These are phyloP conservation scores for Cyclargus thomasi DNA, from an alignment of 1,140 invertebrate species.

Conservation along the genomic window DNA sequence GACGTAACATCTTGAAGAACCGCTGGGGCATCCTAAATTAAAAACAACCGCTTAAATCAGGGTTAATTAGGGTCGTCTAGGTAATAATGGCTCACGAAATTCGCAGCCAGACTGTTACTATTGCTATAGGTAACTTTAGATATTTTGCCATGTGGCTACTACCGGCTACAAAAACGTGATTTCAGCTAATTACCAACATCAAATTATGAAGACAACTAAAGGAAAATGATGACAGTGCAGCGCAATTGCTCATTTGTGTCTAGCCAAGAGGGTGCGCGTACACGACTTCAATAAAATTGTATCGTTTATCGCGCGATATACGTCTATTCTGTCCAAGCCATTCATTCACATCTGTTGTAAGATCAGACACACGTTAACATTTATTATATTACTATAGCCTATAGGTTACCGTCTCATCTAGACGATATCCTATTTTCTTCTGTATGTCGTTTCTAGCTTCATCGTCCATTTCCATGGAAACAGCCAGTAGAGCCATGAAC, in stretches of 20 bases:
- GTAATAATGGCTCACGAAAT: too few species aligned
- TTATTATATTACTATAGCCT: background rate
- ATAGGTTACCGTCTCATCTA: conserved; percentile 2
- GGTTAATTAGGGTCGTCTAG: background rate
- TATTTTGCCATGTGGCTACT: too few species aligned
- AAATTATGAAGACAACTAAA: too few species aligned
- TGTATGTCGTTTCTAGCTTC: conserved; percentile 39
- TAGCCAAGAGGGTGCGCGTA: too few species aligned
- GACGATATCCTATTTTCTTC: conserved; percentile 26
- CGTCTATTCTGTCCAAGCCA: background rate
- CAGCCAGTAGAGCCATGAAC: conserved; percentile 40
- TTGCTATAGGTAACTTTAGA: too few species aligned
- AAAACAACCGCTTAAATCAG: background rate
- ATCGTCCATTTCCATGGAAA: conserved; percentile 42
- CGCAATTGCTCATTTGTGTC: too few species aligned
- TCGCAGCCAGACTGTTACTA: too few species aligned
- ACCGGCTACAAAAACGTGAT: too few species aligned
- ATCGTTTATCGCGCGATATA: too few species aligned
- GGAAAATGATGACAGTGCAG: too few species aligned
- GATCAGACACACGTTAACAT: background rate
- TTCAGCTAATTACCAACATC: too few species aligned
- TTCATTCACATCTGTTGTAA: background rate
- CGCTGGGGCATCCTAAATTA: conserved; percentile 40
- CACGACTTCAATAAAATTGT: too few species aligned
- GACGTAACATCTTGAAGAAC: conserved; percentile 34